A percentile compares a stretch with the other conserved stretches of the same genome.
Conservation (phyloP, 1,140 invertebrate genomes). For the Teleogryllus occipitalis region DNA sequence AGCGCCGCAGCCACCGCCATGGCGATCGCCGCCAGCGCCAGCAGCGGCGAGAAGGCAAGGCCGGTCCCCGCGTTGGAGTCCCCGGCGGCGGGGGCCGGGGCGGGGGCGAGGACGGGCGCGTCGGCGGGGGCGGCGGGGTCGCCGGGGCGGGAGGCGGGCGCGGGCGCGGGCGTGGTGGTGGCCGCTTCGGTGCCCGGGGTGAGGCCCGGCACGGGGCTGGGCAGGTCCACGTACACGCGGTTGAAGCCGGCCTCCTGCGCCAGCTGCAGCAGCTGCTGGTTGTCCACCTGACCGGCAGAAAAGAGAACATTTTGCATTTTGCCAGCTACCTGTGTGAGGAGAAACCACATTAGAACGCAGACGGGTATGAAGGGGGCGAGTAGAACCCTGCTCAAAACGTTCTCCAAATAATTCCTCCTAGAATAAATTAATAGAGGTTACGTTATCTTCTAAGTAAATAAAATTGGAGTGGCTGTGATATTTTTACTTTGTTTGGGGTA, state of each 20-base stretch:
- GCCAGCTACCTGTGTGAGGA: slow-evolving; percentile 19
- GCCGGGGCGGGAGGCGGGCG: too few relatives aligned
- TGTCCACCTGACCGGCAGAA: slow-evolving; percentile 55
- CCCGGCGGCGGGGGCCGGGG: too few relatives aligned
- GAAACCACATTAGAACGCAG: neutral
- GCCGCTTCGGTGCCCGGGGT: neutral
- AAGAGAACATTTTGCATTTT: slow-evolving; percentile 52
- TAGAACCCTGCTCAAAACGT: neutral
- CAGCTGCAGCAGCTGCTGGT: slow-evolving; percentile 45
- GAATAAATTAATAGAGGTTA: neutral
- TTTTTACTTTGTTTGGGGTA: too few relatives aligned
- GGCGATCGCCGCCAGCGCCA: too few relatives aligned
- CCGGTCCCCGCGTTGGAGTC: too few relatives aligned
- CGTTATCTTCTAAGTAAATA: too few relatives aligned
- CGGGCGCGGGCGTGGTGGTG: too few relatives aligned
- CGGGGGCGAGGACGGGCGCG: too few relatives aligned
- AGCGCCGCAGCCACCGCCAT: too few relatives aligned
- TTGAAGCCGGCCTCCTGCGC: slow-evolving; percentile 51
- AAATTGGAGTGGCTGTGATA: neutral
- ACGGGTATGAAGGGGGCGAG: neutral
- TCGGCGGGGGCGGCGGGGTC: too few relatives aligned
- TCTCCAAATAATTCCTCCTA: neutral
- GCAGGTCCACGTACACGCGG: slow-evolving; percentile 61
- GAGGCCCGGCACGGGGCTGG: slow-evolving; percentile 26
- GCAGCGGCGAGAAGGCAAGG: too few relatives aligned